These are phyloP conservation scores for Sphaerodactylus townsendi DNA, from an alignment of 2,113 vertebrate genomes.

Conservation along the genomic window DNA sequence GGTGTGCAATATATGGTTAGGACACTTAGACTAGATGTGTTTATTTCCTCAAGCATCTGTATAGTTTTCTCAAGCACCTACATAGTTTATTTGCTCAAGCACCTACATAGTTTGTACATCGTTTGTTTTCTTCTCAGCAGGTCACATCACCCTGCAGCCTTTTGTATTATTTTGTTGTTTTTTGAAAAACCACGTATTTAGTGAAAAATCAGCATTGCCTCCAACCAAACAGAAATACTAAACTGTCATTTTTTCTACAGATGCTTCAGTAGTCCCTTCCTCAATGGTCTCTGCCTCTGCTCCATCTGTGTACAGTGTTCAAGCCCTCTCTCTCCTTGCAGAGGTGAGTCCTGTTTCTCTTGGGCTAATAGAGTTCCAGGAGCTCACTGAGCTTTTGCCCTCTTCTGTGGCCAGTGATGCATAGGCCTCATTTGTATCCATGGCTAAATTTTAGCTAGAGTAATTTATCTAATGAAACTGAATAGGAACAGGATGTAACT, in stretches of 20 bases:
- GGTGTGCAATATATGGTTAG: too few relatives aligned
- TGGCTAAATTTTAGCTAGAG: neutral
- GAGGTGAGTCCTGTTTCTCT: slow-evolving; percentile 77
- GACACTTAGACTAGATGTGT: neutral
- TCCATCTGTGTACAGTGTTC: slow-evolving; percentile 93
- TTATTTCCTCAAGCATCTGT: too few relatives aligned
- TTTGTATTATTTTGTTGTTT: neutral
- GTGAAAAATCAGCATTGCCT: neutral
- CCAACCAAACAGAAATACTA: neutral
- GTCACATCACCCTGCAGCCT: neutral
- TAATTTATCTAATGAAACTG: neutral
- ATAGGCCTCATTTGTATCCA: neutral
- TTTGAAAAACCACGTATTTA: neutral
- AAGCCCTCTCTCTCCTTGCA: slow-evolving; percentile 92
- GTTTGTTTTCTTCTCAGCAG: neutral
- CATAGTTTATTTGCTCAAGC: too few relatives aligned
- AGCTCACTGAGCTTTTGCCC: neutral
- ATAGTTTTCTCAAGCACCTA: too few relatives aligned
- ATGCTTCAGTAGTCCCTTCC: slow-evolving; percentile 75
- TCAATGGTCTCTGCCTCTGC: slow-evolving; percentile 94
- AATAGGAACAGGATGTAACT: neutral
- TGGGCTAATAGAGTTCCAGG: neutral
- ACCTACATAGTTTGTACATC: neutral
- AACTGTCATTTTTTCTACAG: slow-evolving; percentile 62
- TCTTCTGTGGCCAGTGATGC: neutral